Evolutionary conservation across 2,888 invertebrate genomes (phyloP).

Genomic region (Lithophane ornitopus): DNA sequence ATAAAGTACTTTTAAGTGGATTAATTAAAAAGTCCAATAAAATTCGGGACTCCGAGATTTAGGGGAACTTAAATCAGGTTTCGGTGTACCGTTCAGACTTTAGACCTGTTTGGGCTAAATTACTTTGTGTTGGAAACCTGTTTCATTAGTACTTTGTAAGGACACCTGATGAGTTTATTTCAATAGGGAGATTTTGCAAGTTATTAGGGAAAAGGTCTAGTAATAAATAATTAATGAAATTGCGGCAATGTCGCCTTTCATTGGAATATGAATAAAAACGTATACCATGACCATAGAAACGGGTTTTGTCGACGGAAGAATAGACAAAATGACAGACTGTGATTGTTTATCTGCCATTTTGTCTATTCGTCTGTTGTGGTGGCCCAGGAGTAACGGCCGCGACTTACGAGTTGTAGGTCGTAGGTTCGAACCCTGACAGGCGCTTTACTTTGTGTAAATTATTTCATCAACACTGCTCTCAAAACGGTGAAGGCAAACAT

Average conservation of each 20-base stretch:
- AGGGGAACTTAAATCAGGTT: conserved; percentile 50
- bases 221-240: background rate
- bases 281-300: background rate
- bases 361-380: too few species aligned
- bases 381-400: too few species aligned
- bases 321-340: too few species aligned
- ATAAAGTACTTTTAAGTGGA: conserved; percentile 65
- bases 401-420: too few species aligned
- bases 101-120: conserved; percentile 45
- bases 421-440: too few species aligned
- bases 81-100: conserved; percentile 28
- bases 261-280: background rate
- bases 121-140: conserved; percentile 39
- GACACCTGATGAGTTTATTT: conserved; percentile 18
- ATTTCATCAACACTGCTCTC: too few species aligned
- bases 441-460: too few species aligned
- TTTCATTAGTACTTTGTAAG: conserved; percentile 27
- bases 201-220: background rate
- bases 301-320: too few species aligned
- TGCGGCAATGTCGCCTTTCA: background rate
- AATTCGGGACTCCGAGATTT: conserved; percentile 60
- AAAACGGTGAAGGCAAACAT: too few species aligned
- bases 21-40: conserved; percentile 70
- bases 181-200: conserved; percentile 21
- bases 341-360: too few species aligned